Conservation (phyloP, 1,140 invertebrate species). For the Coenobita brevimanus region DNA sequence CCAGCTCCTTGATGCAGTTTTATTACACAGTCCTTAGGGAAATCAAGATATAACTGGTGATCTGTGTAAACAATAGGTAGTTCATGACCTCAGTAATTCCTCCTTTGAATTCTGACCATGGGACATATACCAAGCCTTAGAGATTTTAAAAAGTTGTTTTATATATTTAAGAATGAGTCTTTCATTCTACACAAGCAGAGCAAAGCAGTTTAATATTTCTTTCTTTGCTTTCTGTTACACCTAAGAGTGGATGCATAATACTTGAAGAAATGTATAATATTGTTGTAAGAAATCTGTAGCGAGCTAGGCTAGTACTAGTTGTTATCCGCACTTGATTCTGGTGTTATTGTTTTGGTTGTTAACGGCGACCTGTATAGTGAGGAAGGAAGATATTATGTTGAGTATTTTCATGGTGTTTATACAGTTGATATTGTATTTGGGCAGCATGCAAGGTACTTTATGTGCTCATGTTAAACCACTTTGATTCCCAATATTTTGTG, state of each 20-base stretch:
- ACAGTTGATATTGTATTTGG: constrained; percentile 48
- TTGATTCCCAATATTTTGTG: background rate
- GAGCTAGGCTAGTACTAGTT: constrained; percentile 34
- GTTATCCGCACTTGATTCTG: constrained; percentile 34
- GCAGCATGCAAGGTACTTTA: constrained; percentile 45
- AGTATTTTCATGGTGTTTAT: constrained; percentile 39
- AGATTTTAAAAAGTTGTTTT: constrained; percentile 3
- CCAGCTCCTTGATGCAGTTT: too few species aligned
- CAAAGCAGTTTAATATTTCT: background rate
- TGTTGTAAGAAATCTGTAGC: constrained; percentile 18
- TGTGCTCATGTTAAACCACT: background rate
- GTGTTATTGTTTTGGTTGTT: constrained; percentile 20
- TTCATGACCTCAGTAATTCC: background rate
- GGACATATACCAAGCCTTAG: constrained; percentile 45
- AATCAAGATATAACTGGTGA: background rate
- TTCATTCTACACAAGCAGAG: constrained; percentile 19
- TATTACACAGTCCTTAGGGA: background rate
- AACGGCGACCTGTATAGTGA: constrained; percentile 2
- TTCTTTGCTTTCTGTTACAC: background rate
- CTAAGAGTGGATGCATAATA: constrained; percentile 38
- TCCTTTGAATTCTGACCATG: constrained; percentile 19
- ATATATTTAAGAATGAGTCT: background rate
- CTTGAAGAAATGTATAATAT: constrained; percentile 18
- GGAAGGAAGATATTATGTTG: constrained; percentile 29
- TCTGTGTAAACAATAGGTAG: too few species aligned